Conservation (phyloP, 1,140 invertebrate species). For the Aphelinus atriplicis region DNA sequence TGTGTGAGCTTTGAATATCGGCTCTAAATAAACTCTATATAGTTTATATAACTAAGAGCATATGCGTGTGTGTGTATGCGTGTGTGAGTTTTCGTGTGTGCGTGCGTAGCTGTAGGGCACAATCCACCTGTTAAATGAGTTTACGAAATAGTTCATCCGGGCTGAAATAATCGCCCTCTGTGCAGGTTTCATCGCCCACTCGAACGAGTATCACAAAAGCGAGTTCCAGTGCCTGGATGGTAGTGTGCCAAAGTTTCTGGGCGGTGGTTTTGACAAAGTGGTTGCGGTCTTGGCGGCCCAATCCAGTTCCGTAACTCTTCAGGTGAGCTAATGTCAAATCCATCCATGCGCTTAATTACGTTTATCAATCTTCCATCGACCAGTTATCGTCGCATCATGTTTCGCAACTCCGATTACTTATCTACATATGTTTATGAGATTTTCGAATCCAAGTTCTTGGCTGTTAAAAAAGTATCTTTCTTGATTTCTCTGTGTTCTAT, state of each 20-base stretch:
- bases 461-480: too few species aligned
- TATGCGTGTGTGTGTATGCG: too few species aligned
- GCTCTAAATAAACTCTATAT: too few species aligned
- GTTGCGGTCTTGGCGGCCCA: constrained; percentile 70
- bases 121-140: neutral
- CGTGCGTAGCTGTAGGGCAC: too few species aligned
- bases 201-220: constrained; percentile 60
- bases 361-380: neutral
- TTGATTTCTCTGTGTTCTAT: too few species aligned
- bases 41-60: too few species aligned
- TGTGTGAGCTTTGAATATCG: too few species aligned
- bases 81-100: too few species aligned
- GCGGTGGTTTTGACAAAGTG: constrained; percentile 64
- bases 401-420: too few species aligned
- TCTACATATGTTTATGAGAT: too few species aligned
- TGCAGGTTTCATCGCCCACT: constrained; percentile 67
- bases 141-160: neutral
- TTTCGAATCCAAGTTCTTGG: too few species aligned
- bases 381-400: too few species aligned
- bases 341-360: neutral
- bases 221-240: constrained; percentile 66
- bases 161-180: neutral
- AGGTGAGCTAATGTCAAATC: constrained; percentile 52
- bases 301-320: constrained; percentile 69
- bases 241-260: constrained; percentile 58